Conservation (phyloP, 2,888 invertebrate species). For the Cotesia congregata region DNA sequence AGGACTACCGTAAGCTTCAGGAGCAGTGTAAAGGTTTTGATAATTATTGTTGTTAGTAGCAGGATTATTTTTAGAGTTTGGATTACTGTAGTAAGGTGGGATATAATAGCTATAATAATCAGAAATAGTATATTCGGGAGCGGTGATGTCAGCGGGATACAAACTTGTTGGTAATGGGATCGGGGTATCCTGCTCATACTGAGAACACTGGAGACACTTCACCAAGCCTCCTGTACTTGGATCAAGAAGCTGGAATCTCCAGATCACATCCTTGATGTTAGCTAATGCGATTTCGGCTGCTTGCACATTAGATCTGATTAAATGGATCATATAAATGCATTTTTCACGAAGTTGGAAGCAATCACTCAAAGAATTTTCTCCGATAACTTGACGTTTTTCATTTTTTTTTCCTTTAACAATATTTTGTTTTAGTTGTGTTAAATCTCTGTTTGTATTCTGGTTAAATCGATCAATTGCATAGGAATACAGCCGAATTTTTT, state of each 20-base stretch:
- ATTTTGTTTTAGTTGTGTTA: too few species aligned
- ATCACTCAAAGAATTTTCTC: too few species aligned
- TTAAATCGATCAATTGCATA: too few species aligned
- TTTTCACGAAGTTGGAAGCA: too few species aligned
- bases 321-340: slow-evolving; percentile 12
- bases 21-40: background rate
- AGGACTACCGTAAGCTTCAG: background rate
- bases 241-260: slow-evolving; percentile 26
- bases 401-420: too few species aligned
- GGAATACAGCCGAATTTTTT: too few species aligned
- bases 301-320: slow-evolving; percentile 35
- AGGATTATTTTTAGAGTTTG: background rate
- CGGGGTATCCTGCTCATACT: background rate
- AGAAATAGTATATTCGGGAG: background rate
- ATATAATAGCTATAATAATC: background rate
- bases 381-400: too few species aligned
- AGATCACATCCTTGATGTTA: slow-evolving; percentile 29
- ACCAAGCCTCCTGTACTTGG: background rate
- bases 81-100: too few species aligned
- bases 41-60: background rate
- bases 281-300: background rate
- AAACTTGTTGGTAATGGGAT: background rate
- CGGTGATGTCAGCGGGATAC: background rate
- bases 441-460: too few species aligned
- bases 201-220: background rate